Evolutionary conservation across 1,140 invertebrate genomes (phyloP).

Genomic region (Drosophila grimshawi): DNA sequence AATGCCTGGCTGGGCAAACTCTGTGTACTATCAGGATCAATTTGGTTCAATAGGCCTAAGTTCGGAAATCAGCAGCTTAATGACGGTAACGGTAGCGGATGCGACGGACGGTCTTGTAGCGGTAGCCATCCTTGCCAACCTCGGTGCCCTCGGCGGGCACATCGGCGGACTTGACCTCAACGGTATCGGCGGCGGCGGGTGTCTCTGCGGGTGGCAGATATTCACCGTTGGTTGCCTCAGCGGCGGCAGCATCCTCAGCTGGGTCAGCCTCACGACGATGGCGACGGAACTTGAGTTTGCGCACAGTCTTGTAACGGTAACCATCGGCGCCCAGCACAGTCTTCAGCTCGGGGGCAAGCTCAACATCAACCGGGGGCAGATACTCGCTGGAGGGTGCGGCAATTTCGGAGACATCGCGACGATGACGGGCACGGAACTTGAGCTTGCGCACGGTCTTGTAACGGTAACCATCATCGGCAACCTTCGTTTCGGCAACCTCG

Average conservation of each 20-base stretch:
- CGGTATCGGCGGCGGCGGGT: slow-evolving; percentile 11
- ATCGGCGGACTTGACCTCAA: slow-evolving; percentile 48
- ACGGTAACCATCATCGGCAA: slow-evolving; percentile 71
- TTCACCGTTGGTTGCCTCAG: slow-evolving; percentile 62
- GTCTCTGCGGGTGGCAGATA: slow-evolving; percentile 71
- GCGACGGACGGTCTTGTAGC: slow-evolving; percentile 79
- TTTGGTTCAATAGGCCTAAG: slow-evolving; percentile 71
- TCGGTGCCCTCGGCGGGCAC: slow-evolving; percentile 62
- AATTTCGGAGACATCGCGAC: slow-evolving; percentile 76
- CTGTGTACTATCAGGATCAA: slow-evolving; percentile 75
- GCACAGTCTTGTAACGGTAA: slow-evolving; percentile 77
- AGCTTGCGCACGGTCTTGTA: slow-evolving; percentile 66
- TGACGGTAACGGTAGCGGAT: slow-evolving; percentile 76
- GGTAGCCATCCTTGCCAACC: slow-evolving; percentile 75
- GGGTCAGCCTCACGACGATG: slow-evolving; percentile 70
- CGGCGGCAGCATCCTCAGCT: slow-evolving; percentile 43
- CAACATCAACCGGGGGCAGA: slow-evolving; percentile 73
- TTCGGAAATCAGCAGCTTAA: slow-evolving; percentile 44
- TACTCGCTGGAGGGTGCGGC: slow-evolving; percentile 67
- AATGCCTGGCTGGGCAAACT: neutral
- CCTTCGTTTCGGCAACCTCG: slow-evolving; percentile 56
- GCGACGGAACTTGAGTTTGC: slow-evolving; percentile 72
- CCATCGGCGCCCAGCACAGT: slow-evolving; percentile 70
- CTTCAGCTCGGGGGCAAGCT: slow-evolving; percentile 73
- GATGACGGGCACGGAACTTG: slow-evolving; percentile 68